Percentiles rank a stretch among this genome's conserved stretches.
Conservation (phyloP, 2,888 invertebrate genomes). For the Diachrysia chrysitis region DNA sequence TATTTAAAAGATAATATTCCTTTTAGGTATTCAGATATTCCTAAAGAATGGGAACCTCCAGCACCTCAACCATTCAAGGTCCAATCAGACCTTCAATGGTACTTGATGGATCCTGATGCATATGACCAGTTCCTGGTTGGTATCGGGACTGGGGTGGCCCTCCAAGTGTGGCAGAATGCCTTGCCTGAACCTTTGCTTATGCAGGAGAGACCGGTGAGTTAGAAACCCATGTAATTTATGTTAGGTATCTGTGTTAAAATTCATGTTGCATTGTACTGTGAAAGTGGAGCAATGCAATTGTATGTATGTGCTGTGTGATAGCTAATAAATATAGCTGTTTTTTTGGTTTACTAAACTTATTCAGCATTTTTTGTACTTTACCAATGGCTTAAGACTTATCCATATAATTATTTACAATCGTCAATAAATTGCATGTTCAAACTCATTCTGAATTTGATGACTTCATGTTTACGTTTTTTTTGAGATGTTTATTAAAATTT, state of each 20-base stretch:
- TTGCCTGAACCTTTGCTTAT: slow-evolving; percentile 95
- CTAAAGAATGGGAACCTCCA: slow-evolving; percentile 98
- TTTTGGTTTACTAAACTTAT: background rate
- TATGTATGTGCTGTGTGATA: too few species aligned
- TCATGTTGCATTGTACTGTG: too few species aligned
- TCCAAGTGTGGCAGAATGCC: slow-evolving; percentile 97
- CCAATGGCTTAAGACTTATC: too few species aligned
- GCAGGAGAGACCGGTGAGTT: slow-evolving; percentile 93
- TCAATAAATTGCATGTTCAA: too few species aligned
- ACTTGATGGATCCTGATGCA: slow-evolving; percentile 97
- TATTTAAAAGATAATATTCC: background rate
- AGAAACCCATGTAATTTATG: background rate
- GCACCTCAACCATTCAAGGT: slow-evolving; percentile 96
- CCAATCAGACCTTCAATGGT: slow-evolving; percentile 97
- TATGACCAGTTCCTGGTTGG: slow-evolving; percentile 98
- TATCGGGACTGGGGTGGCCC: slow-evolving; percentile 93
- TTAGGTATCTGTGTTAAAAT: too few species aligned
- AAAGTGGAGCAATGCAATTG: too few species aligned
- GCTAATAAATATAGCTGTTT: too few species aligned
- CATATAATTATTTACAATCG: too few species aligned
- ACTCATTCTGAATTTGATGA: too few species aligned
- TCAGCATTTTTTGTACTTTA: background rate
- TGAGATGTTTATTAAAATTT: too few species aligned
- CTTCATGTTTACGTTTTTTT: too few species aligned
- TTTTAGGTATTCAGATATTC: slow-evolving; percentile 94